Conservation (phyloP, 2,888 invertebrate species). For the Elysia crispata region DNA sequence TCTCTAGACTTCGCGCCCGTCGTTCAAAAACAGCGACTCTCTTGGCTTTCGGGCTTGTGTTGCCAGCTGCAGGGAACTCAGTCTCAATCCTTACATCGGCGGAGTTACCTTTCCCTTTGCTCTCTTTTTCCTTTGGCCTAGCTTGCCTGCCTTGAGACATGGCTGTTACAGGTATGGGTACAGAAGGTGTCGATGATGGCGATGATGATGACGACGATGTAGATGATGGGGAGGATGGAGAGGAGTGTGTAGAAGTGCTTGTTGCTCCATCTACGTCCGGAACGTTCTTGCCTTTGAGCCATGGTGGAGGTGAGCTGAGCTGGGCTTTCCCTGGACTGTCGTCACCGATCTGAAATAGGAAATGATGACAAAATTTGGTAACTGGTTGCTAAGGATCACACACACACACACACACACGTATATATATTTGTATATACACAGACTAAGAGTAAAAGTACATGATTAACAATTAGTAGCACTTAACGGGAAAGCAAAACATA, state of each 20-base stretch:
- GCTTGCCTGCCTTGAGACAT: background rate
- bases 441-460: too few relatives aligned
- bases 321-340: conserved; percentile 69
- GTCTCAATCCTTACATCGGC: conserved; percentile 60
- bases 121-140: conserved; percentile 46
- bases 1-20: conserved; percentile 52
- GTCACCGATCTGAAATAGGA: too few relatives aligned
- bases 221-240: background rate
- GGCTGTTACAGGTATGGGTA: background rate
- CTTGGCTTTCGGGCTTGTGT: conserved; percentile 71
- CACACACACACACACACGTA: too few relatives aligned
- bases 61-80: conserved; percentile 70
- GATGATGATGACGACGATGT: conserved; percentile 12
- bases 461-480: too few relatives aligned
- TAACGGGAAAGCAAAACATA: too few relatives aligned
- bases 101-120: conserved; percentile 54
- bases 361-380: too few relatives aligned
- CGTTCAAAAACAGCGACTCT: conserved; percentile 62
- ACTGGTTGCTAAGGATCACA: too few relatives aligned
- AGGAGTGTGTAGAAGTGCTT: conserved; percentile 37
- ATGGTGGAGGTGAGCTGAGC: conserved; percentile 72
- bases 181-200: conserved; percentile 14
- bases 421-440: too few relatives aligned
- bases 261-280: conserved; percentile 54
- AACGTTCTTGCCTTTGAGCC: conserved; percentile 66